Evolutionary conservation across 2,888 invertebrate genomes (phyloP), one percentile per base, ranked within the genome.

Genomic region (Drosophila leonis): DNA sequence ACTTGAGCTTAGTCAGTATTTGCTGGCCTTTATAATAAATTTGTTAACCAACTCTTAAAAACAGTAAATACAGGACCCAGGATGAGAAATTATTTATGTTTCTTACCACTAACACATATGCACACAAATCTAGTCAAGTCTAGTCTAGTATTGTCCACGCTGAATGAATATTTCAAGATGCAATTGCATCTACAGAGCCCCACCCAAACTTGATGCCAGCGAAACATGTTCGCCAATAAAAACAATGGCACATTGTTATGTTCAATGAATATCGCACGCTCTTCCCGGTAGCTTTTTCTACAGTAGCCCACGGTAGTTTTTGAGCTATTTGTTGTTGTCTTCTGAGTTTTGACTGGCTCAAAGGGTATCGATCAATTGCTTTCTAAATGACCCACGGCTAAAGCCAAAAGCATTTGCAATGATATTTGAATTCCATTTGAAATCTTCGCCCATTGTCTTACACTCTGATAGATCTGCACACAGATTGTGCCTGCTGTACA

Each of bases 311-410:
- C 86, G 86, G 86, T 87, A 87, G 86, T 87, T 76, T 63, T 65
- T 46, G 12, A 37, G 51, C 46, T 24, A 56, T 66, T 73, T 63
- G 54, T 54, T 52, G 56, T 49, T 33, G 49, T 33, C 31, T 24
- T 65, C 44, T 37, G 63, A 49, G 42, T 51, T 54, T 64, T 24
- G 33, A 35, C 75, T 48, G 46, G 55, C 54, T 64, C 65, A 74
- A 75, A 69, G 68, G 72, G 62, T 75, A 73, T 75, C 76, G 74
- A 82, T 87, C 72, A 75, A 88, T 82, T 83, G 91, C 90, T 90
- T 90, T 90, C 90, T 90, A 91, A 91, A 90, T 83, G 80, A 75
- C 91, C 80, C 63, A 62, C 33, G 90, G 90, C 89, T 52, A 78
- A 69, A 27, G 90, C 85, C 49, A 78, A 68, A 27, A 63, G 72